Base-by-base conservation (phyloP, 2,797 vertebrate species). In the Neostethus bicornis region DNA sequence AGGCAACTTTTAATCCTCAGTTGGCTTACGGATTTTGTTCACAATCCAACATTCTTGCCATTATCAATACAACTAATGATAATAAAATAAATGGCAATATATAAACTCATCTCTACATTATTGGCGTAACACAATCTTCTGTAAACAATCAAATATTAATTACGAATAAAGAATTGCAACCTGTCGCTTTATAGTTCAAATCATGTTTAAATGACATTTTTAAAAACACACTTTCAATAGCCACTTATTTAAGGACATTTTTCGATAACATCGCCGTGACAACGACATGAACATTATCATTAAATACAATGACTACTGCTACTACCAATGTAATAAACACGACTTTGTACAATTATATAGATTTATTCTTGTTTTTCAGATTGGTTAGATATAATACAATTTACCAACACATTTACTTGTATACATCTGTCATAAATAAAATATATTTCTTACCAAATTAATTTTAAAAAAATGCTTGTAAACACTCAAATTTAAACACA, bases 351-450 rank as follows among this genome's bases (percentile, higher is more conserved):
- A 68, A 49, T 23, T 79, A 19, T 46, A 47, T 62, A 72, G 74
- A 71, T 65, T 68, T 32, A 68, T 79, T 64, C 61, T 73, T 87
- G 66, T 73, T 78, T 20, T 69, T 69, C 73, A 46, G 11, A 80
- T 73, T 80, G 69, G 70, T 81, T 86, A 88, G 67, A 87, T 85
- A 88, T 81, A 69, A 79, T 73, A 82, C 81, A 85, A 66, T 60
- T 75, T 56, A 77, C 79, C 51, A 53, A 64, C 71, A 85, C 76
- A 75, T 80, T 69, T 66, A 62, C 83, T 73, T 70, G 20, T 81
- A 73, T 71, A 85, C 73, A 74, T 77, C 82, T 80, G 50, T 81
- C 78, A 84, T 90, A 87, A 91, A 91, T 85, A 86, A 76, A 74
- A 75, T 45, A 57, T 73, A 75, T 51, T 75, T 32, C 25, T 73